These are phyloP conservation scores for Lithophane ornitopus DNA, from an alignment of 2,888 invertebrate species.

Conservation along the genomic window DNA sequence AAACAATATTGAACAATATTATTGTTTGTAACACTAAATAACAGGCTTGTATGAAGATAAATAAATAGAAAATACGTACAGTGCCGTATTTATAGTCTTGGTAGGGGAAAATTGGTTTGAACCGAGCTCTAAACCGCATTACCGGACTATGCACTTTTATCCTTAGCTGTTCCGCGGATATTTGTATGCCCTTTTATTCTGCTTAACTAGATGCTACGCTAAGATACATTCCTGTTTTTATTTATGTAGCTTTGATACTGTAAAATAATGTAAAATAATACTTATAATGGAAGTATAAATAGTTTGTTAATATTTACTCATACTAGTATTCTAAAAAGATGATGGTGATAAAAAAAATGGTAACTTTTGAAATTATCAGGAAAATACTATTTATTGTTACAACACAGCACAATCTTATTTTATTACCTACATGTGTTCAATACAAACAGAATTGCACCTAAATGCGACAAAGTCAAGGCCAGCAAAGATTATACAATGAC, in stretches of 20 bases:
- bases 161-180: not conserved
- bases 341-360: too few species aligned
- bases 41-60: slow-evolving; percentile 5
- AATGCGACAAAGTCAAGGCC: slow-evolving; percentile 14
- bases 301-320: not conserved
- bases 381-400: not conserved
- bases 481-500: slow-evolving; percentile 31
- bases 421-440: too few species aligned
- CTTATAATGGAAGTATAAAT: not conserved
- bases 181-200: slow-evolving; percentile 22
- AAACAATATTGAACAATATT: slow-evolving; percentile 73
- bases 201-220: not conserved
- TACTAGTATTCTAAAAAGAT: not conserved
- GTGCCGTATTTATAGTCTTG: slow-evolving; percentile 24
- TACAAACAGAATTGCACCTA: not conserved
- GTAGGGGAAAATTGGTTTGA: slow-evolving; percentile 33
- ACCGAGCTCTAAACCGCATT: slow-evolving; percentile 39
- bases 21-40: slow-evolving; percentile 25
- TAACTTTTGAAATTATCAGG: not conserved
- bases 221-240: not conserved
- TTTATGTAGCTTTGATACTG: not conserved
- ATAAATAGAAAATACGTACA: slow-evolving; percentile 16
- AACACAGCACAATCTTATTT: not conserved
- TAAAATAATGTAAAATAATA: too few species aligned
- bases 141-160: slow-evolving; percentile 46